phyloP scores from a whole-genome alignment of 1,140 invertebrate genomes.

The Macrotrachela quadricornifera region DNA sequence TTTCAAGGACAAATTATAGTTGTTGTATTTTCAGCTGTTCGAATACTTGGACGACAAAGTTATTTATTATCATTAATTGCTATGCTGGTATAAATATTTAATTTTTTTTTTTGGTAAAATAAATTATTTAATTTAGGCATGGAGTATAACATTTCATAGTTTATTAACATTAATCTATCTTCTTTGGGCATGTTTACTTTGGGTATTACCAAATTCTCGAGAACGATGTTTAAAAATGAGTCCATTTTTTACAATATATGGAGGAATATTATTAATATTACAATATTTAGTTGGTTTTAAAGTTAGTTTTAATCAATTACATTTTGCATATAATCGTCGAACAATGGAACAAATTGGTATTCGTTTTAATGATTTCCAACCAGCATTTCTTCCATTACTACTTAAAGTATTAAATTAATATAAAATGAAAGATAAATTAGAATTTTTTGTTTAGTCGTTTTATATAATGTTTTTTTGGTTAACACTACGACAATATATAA shows the following conservation, averaged over 20 bases:
- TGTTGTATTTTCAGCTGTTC: no score
- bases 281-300: slow-evolving; percentile 60
- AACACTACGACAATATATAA: slow-evolving; percentile 36
- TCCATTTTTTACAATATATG: slow-evolving; percentile 64
- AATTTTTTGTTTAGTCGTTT: no score
- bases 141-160: slow-evolving; percentile 94
- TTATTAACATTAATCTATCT: slow-evolving; percentile 84
- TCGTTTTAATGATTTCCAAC: no score
- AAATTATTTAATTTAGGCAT: slow-evolving; percentile 34
- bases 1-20: no score
- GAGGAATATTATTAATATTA: slow-evolving; percentile 55
- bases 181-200: slow-evolving; percentile 73
- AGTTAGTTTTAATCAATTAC: no score
- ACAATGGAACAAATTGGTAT: no score
- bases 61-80: slow-evolving; percentile 66
- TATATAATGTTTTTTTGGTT: slow-evolving; percentile 45
- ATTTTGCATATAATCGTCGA: no score
- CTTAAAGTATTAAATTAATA: no score
- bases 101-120: no score
- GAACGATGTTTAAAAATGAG: slow-evolving; percentile 68
- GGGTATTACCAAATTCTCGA: slow-evolving; percentile 84
- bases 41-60: slow-evolving; percentile 35
- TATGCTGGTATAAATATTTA: slow-evolving; percentile 44
- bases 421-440: no score
- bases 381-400: no score